Conservation (phyloP, 2,797 vertebrate genomes). For the Typhlichthys subterraneus region DNA sequence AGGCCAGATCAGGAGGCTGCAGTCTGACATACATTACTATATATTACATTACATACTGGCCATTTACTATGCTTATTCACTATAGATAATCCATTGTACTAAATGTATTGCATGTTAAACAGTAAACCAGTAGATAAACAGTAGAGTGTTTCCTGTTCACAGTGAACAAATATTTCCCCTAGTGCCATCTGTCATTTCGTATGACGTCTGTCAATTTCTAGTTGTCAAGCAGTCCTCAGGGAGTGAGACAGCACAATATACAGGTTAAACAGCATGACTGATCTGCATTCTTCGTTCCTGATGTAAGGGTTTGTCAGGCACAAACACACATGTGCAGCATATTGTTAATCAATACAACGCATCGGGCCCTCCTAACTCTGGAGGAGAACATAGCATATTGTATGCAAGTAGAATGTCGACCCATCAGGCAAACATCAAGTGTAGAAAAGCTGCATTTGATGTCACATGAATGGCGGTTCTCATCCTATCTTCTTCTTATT, state of each 20-base stretch:
- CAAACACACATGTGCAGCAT: slow-evolving; percentile 36
- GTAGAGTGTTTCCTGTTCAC: neutral
- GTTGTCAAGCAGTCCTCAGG: slow-evolving; percentile 20
- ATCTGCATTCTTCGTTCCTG: slow-evolving; percentile 64
- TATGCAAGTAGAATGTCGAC: too few species aligned
- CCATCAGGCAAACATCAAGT: too few species aligned
- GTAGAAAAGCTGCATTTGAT: too few species aligned
- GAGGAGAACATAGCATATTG: too few species aligned
- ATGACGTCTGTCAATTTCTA: slow-evolving; percentile 4
- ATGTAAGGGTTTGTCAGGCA: slow-evolving; percentile 43
- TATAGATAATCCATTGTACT: neutral
- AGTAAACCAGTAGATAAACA: too few species aligned
- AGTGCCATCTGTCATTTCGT: slow-evolving; percentile 6
- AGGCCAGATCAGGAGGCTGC: slow-evolving; percentile 10
- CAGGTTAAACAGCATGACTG: slow-evolving; percentile 46
- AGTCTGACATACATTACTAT: slow-evolving; percentile 25
- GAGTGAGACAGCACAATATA: slow-evolving; percentile 35
- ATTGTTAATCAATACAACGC: slow-evolving; percentile 32
- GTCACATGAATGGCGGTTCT: too few species aligned
- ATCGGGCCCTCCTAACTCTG: slow-evolving; percentile 19
- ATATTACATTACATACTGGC: slow-evolving; percentile 15
- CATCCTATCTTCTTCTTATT: neutral
- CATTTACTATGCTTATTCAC: neutral
- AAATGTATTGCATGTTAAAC: neutral
- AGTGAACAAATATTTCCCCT: neutral